Percentiles rank a stretch among this genome's conserved stretches.
These are phyloP conservation scores for Nasonia vitripennis DNA, from an alignment of 1,140 invertebrate genomes.

Conservation along the genomic window DNA sequence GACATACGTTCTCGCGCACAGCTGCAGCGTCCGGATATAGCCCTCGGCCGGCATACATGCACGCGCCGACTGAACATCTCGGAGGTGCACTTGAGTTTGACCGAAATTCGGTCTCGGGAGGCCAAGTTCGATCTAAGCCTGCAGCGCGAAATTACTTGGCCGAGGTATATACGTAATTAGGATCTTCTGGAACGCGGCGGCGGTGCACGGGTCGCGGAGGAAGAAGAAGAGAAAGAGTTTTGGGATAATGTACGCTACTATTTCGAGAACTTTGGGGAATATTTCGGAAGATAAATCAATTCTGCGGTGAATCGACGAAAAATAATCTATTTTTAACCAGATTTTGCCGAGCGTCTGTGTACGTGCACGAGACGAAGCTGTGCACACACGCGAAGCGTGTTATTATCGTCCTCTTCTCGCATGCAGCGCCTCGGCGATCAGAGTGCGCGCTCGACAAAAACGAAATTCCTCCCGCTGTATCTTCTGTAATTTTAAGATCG, in stretches of 20 bases:
- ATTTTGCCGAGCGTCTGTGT: not conserved
- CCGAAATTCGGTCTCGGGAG: conserved; percentile 55
- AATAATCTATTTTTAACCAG: not conserved
- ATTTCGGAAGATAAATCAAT: not conserved
- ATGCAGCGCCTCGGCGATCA: not conserved
- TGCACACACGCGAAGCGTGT: not conserved
- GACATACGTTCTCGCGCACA: not conserved
- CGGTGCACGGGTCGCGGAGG: not conserved
- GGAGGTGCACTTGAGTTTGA: conserved; percentile 59
- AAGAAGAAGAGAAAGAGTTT: not conserved
- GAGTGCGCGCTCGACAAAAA: conserved; percentile 31
- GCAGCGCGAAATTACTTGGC: conserved; percentile 27
- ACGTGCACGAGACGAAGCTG: not conserved
- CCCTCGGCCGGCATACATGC: not conserved
- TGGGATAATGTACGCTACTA: too few relatives aligned
- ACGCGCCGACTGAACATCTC: conserved; percentile 48
- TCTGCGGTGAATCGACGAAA: not conserved
- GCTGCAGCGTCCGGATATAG: not conserved
- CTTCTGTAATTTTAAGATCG: conserved; percentile 40
- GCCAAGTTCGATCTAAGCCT: conserved; percentile 58
- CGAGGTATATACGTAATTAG: conserved; percentile 29
- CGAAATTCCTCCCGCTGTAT: conserved; percentile 32
- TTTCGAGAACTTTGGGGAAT: not conserved
- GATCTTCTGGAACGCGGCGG: not conserved
- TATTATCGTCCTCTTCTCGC: conserved; percentile 29